These are phyloP conservation scores for Chaetops frenatus DNA, from an alignment of 2,113 vertebrate genomes.

Conservation along the genomic window DNA sequence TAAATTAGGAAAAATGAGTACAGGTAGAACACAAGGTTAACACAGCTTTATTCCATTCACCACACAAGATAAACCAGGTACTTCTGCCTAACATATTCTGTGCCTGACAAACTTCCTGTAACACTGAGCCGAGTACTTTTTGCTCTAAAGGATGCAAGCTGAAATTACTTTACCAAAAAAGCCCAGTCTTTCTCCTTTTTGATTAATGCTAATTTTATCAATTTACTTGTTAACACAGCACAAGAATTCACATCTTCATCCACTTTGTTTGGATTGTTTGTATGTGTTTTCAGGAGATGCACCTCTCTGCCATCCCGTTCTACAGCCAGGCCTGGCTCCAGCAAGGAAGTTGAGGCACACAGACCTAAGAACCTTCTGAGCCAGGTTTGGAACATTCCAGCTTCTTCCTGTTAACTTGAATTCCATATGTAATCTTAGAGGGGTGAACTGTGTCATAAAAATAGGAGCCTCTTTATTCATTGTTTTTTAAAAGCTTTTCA, in stretches of 20 bases:
- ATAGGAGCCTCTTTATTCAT: neutral
- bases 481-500: neutral
- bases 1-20: neutral
- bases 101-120: neutral
- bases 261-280: neutral
- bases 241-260: neutral
- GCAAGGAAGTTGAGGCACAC: fast-evolving
- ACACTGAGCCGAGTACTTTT: neutral
- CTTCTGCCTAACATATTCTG: neutral
- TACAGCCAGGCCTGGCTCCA: neutral
- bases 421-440: neutral
- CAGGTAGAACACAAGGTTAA: neutral
- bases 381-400: neutral
- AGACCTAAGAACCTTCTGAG: neutral
- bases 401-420: neutral
- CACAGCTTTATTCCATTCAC: neutral
- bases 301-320: neutral
- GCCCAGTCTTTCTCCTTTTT: neutral
- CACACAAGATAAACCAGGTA: neutral
- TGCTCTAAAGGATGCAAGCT: neutral
- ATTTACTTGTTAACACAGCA: neutral
- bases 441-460: neutral
- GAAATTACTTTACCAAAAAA: neutral
- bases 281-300: neutral
- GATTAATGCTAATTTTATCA: neutral